phyloP scores from a whole-genome alignment of 2,113 vertebrate species.

The Lipophrys pholis region DNA sequence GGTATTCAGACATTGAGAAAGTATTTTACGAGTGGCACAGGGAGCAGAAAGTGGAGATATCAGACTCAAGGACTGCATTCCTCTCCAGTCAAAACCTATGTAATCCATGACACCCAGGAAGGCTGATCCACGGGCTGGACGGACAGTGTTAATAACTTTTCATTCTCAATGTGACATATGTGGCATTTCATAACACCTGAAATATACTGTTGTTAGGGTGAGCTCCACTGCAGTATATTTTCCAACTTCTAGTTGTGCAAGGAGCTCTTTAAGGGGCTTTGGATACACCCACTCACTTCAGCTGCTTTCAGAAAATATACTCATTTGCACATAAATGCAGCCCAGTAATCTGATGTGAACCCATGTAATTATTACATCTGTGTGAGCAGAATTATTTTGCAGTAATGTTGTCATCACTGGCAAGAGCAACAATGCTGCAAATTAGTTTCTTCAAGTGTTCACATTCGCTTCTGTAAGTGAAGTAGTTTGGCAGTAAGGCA shows the following conservation, averaged over 20 bases:
- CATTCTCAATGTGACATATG: too few relatives aligned
- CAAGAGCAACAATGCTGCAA: too few relatives aligned
- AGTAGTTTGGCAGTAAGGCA: too few relatives aligned
- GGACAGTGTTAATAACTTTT: too few relatives aligned
- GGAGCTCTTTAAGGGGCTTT: background rate
- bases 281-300: background rate
- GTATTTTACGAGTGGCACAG: background rate
- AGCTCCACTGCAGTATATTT: too few relatives aligned
- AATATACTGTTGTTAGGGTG: too few relatives aligned
- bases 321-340: background rate
- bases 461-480: too few relatives aligned
- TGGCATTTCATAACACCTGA: too few relatives aligned
- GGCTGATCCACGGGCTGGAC: too few relatives aligned
- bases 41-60: background rate
- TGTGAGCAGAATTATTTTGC: background rate
- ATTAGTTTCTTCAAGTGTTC: too few relatives aligned
- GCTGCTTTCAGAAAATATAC: background rate
- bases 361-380: background rate
- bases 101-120: too few relatives aligned
- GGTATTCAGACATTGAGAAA: slow-evolving; percentile 8
- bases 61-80: background rate
- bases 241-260: background rate
- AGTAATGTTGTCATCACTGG: background rate
- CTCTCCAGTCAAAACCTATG: too few relatives aligned
- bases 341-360: background rate